phyloP scores from a whole-genome alignment of 1,140 invertebrate genomes.

The Sarcophaga peregrina region DNA sequence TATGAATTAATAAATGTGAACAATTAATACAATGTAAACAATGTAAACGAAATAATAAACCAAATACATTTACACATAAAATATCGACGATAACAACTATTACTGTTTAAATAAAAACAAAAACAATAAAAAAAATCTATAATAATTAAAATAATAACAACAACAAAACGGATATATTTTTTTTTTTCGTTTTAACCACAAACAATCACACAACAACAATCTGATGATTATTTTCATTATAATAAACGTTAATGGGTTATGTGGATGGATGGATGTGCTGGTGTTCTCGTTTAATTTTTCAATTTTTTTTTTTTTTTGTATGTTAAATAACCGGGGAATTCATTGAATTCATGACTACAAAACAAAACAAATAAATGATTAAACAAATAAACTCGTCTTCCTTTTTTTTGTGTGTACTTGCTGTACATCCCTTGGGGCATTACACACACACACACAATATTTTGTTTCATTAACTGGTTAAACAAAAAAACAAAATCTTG shows the following conservation, averaged over 20 bases:
- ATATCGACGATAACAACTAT: background rate
- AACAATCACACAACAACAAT: too few species aligned
- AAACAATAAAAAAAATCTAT: too few species aligned
- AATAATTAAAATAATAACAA: background rate
- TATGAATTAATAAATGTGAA: constrained; percentile 10
- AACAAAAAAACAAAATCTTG: constrained; percentile 2
- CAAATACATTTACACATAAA: background rate
- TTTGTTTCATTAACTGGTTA: background rate
- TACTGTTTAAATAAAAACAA: too few species aligned
- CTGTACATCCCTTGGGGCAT: background rate
- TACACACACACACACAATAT: background rate
- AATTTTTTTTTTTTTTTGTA: background rate
- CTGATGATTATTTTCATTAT: too few species aligned
- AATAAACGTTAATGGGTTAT: too few species aligned
- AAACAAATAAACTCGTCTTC: constrained; percentile 9
- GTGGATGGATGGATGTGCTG: too few species aligned
- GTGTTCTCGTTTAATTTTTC: too few species aligned
- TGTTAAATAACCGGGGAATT: background rate
- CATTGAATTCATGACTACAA: background rate
- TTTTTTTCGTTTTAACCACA: too few species aligned
- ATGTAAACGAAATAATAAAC: constrained; percentile 11
- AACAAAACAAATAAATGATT: background rate
- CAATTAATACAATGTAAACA: constrained; percentile 27
- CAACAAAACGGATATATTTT: background rate
- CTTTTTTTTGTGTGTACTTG: background rate